Conservation (phyloP, 2,797 vertebrate genomes). For the Natrix natrix region DNA sequence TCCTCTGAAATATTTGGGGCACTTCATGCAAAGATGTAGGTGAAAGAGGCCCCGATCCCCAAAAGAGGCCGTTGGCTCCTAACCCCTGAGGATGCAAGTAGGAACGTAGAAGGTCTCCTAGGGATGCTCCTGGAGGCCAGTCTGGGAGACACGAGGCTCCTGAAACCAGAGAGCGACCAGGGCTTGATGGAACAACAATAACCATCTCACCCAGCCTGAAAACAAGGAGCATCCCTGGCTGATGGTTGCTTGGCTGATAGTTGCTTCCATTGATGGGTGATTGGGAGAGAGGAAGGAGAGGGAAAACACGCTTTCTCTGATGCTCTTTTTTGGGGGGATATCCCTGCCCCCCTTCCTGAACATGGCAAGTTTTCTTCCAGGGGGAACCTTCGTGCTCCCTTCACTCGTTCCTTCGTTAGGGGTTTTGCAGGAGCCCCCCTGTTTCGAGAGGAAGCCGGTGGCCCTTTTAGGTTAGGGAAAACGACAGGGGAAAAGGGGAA, state of each 20-base stretch:
- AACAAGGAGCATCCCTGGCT: background rate
- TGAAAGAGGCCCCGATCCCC: background rate
- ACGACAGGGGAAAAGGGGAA: background rate
- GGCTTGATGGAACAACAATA: background rate
- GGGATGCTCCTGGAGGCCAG: background rate
- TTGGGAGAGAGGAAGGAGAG: background rate
- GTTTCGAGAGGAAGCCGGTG: background rate
- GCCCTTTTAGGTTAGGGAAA: background rate
- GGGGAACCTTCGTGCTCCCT: accelerated
- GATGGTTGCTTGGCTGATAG: background rate
- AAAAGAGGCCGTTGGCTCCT: background rate
- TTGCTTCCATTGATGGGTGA: background rate
- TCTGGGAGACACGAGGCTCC: background rate
- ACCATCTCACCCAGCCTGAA: background rate
- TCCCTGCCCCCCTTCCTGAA: background rate
- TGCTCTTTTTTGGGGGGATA: background rate
- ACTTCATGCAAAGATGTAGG: background rate
- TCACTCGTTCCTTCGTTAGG: background rate
- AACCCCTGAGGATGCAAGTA: background rate
- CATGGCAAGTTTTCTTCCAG: background rate
- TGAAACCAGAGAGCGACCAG: background rate
- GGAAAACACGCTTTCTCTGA: background rate
- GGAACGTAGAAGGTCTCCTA: background rate
- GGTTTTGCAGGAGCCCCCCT: background rate
- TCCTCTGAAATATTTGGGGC: background rate